Conservation (phyloP, 1,140 invertebrate genomes). For the Leptinotarsa texana region DNA sequence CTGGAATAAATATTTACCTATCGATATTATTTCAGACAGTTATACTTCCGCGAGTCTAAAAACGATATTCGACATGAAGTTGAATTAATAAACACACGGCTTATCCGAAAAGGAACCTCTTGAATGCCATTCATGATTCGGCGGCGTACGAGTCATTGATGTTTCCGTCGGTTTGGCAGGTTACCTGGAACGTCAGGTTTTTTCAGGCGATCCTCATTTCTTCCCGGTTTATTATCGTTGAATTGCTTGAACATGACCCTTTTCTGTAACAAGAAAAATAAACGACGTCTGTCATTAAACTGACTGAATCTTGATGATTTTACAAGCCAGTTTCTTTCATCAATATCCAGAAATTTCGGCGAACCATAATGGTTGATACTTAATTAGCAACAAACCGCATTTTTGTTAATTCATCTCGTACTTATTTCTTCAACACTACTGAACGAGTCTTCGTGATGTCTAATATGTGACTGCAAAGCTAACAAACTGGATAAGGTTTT, state of each 20-base stretch:
- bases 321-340: too few species aligned
- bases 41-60: not conserved
- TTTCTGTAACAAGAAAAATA: too few species aligned
- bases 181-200: not conserved
- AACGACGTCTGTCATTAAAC: too few species aligned
- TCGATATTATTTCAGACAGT: slow-evolving; percentile 6
- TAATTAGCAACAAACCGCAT: too few species aligned
- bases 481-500: too few species aligned
- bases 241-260: not conserved
- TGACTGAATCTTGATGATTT: too few species aligned
- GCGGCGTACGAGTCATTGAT: not conserved
- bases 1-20: slow-evolving; percentile 1
- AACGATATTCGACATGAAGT: not conserved
- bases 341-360: too few species aligned
- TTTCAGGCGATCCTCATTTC: not conserved
- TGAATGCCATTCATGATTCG: not conserved
- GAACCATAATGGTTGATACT: too few species aligned
- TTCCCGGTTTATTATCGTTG: not conserved
- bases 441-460: too few species aligned
- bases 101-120: not conserved
- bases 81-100: not conserved
- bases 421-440: too few species aligned
- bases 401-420: too few species aligned
- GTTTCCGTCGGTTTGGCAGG: not conserved
- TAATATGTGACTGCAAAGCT: too few species aligned